Evolutionary conservation across 2,797 vertebrate genomes (phyloP), one percentile per base, ranked within the genome.

Genomic region (Cuculus canorus): DNA sequence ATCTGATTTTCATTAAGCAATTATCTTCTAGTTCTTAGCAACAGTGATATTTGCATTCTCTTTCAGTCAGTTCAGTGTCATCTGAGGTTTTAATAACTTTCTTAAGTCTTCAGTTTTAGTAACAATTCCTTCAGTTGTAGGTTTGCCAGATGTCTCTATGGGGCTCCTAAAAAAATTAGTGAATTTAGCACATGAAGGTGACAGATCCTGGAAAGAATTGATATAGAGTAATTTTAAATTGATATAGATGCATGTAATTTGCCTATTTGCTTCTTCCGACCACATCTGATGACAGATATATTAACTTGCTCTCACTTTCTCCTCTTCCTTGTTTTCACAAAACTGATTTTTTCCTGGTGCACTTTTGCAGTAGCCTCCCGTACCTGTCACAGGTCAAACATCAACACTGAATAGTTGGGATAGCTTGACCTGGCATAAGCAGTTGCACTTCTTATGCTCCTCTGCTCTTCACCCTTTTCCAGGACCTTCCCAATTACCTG

Each of bases 81-180:
- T 86, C 95, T 97, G 86, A 95, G 70, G 75, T 92, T 96, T 97
- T 91, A 86, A 91, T 97, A 95, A 91, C 45, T 65, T 43, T 64
- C 72, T 59, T 78, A 39, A 82, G 41, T 95, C 96, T 96, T 95
- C 90, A 69, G 72, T 25, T 91, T 90, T 54, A 76, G 45, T 83
- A 95, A 77, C 60, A 81, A n/a, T 78, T 96, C 57, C 27, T 70
- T 82, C 39, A 57, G 33, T 86, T 73, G 37, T 65, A 78, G 33
- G 17, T 88, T 96, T 94, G 60, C 30, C 17, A 9, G 35, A 56
- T 64, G 25, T 75, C 53, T 96, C 88, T 68, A 70, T 76, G 32
- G 70, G 60, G 47, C 52, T 78, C 43, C 82, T 89, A 54, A 64
- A 71, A 94, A 92, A 76, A 79, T 39, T 59, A 86, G 65, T 71